phyloP scores from a whole-genome alignment of 1,140 invertebrate species.

The Heliconius melpomene region DNA sequence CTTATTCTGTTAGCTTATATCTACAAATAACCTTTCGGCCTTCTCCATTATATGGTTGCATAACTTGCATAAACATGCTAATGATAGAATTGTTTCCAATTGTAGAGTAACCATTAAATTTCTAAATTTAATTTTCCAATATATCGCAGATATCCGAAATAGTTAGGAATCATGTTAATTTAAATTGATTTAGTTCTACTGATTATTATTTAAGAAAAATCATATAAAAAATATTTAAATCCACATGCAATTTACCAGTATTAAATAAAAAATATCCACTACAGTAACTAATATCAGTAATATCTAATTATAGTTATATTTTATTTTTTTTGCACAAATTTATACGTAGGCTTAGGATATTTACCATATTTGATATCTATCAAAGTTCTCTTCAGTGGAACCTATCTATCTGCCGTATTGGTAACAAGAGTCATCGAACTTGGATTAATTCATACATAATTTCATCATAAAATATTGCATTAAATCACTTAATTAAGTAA shows the following conservation, averaged over 20 bases:
- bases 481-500: not conserved
- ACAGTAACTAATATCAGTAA: too few species aligned
- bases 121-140: not conserved
- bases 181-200: too few species aligned
- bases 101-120: slow-evolving; percentile 47
- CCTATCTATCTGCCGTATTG: not conserved
- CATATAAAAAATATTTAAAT: too few species aligned
- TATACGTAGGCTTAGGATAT: not conserved
- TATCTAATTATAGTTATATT: not conserved
- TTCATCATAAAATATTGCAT: not conserved
- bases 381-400: not conserved
- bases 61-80: slow-evolving; percentile 67
- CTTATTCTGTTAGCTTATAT: not conserved
- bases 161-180: not conserved
- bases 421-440: not conserved
- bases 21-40: slow-evolving; percentile 21
- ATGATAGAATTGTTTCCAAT: slow-evolving; percentile 64
- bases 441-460: not conserved
- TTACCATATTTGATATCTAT: too few species aligned
- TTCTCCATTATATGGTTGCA: slow-evolving; percentile 27
- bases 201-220: too few species aligned
- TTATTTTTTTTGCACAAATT: not conserved
- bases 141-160: not conserved
- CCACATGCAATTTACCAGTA: too few species aligned
- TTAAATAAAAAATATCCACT: too few species aligned